These are phyloP conservation scores for Diarsia rubi DNA, from an alignment of 2,888 invertebrate genomes.

Conservation along the genomic window DNA sequence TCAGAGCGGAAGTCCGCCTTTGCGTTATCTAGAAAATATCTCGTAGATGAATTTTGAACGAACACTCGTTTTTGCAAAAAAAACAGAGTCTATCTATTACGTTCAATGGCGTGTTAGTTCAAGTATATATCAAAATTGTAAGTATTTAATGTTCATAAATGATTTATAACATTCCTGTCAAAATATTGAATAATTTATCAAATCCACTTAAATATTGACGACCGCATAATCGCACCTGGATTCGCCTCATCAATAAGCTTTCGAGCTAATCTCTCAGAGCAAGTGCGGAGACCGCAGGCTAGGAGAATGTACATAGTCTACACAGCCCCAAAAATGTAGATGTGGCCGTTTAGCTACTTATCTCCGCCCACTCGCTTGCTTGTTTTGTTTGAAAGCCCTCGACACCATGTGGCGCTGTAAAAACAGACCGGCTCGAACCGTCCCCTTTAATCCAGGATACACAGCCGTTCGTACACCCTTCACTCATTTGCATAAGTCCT, in stretches of 20 bases:
- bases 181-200: constrained; percentile 43
- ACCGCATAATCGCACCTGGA: constrained; percentile 53
- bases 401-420: constrained; percentile 87
- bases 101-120: background rate
- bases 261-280: constrained; percentile 46
- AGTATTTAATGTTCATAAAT: constrained; percentile 40
- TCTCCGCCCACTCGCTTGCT: constrained; percentile 69
- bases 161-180: constrained; percentile 21
- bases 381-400: constrained; percentile 79
- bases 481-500: constrained; percentile 89
- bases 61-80: background rate
- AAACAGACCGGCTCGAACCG: constrained; percentile 81
- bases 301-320: constrained; percentile 30
- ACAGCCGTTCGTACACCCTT: constrained; percentile 80
- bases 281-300: constrained; percentile 37
- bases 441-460: constrained; percentile 84
- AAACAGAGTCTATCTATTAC: background rate
- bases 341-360: constrained; percentile 72
- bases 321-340: constrained; percentile 63
- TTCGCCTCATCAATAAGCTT: constrained; percentile 56
- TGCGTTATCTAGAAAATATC: constrained; percentile 34
- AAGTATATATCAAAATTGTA: constrained; percentile 10
- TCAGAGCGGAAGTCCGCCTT: constrained; percentile 19
- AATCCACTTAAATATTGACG: constrained; percentile 45
- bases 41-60: constrained; percentile 13